A percentile compares a stretch with the other conserved stretches of the same genome.
phyloP scores from a whole-genome alignment of 2,888 invertebrate species.

The Drosophila meridiana region DNA sequence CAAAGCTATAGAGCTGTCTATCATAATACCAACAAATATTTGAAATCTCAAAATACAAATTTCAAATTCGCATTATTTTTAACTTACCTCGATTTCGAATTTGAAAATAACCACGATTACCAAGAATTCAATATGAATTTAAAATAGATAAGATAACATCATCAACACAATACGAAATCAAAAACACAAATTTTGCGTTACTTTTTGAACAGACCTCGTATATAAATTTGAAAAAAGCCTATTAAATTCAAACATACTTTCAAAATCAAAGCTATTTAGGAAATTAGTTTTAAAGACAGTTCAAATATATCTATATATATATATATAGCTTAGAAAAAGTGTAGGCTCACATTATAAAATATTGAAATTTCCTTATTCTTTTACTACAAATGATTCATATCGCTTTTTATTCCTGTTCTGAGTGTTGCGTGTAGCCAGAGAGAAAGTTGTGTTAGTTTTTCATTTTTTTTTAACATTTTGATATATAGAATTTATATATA shows the following conservation, averaged over 20 bases:
- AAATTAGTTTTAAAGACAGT: constrained; percentile 26
- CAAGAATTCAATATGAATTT: neutral
- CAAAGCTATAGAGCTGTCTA: too few species aligned
- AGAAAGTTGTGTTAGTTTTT: constrained; percentile 46
- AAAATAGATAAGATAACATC: neutral
- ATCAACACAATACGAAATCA: neutral
- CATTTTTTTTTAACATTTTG: constrained; percentile 69
- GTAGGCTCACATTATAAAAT: constrained; percentile 50
- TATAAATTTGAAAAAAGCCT: constrained; percentile 79
- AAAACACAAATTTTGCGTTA: neutral
- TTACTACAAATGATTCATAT: constrained; percentile 33
- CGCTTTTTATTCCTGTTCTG: constrained; percentile 5
- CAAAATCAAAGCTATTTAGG: constrained; percentile 61
- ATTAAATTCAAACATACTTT: constrained; percentile 63
- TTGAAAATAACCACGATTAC: neutral
- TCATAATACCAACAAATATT: too few species aligned
- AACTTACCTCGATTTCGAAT: neutral
- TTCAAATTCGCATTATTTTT: too few species aligned
- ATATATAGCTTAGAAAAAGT: constrained; percentile 39
- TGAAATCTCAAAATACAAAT: neutral
- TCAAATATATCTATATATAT: constrained; percentile 3
- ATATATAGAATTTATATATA: constrained; percentile 46
- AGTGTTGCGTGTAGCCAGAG: constrained; percentile 9
- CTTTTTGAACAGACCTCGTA: constrained; percentile 28
- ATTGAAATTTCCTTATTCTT: constrained; percentile 45